Percentiles rank a stretch among this genome's conserved stretches.
These are phyloP conservation scores for Willisornis vidua DNA, from an alignment of 2,113 vertebrate genomes.

Conservation along the genomic window DNA sequence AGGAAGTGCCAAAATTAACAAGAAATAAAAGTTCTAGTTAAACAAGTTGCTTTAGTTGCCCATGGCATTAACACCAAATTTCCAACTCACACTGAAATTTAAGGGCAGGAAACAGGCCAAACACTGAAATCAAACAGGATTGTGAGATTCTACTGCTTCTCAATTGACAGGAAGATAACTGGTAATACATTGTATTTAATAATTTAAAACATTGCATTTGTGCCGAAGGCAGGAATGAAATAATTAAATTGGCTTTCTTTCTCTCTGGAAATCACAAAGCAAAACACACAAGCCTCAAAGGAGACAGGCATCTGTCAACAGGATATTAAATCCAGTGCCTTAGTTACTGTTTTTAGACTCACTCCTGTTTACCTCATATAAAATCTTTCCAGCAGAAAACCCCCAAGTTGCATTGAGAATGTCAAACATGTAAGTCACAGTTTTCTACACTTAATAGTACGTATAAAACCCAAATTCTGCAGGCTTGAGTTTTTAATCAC, in stretches of 20 bases:
- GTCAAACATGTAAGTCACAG: fast-evolving
- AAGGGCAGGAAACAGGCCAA: neutral
- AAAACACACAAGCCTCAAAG: slow-evolving; percentile 65
- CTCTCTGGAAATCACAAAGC: slow-evolving; percentile 70
- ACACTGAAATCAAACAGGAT: slow-evolving; percentile 22
- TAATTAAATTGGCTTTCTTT: slow-evolving; percentile 59
- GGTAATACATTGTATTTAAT: slow-evolving; percentile 61
- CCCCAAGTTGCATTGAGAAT: neutral
- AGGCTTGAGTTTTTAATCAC: neutral
- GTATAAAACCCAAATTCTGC: neutral
- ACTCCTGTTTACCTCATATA: neutral
- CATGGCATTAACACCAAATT: neutral
- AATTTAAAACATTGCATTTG: slow-evolving; percentile 68
- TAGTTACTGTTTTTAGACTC: slow-evolving; percentile 33
- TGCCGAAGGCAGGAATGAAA: slow-evolving; percentile 69
- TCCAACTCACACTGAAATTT: neutral
- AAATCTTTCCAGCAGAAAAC: neutral
- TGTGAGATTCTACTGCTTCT: slow-evolving; percentile 62
- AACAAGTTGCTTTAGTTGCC: neutral
- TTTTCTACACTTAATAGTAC: neutral
- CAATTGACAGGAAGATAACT: slow-evolving; percentile 52
- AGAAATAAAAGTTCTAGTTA: neutral
- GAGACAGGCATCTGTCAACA: slow-evolving; percentile 71
- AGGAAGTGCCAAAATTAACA: neutral
- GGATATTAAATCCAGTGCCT: slow-evolving; percentile 53